Base-by-base conservation (phyloP, 1,140 invertebrate species). In the Eumaeus atala region DNA sequence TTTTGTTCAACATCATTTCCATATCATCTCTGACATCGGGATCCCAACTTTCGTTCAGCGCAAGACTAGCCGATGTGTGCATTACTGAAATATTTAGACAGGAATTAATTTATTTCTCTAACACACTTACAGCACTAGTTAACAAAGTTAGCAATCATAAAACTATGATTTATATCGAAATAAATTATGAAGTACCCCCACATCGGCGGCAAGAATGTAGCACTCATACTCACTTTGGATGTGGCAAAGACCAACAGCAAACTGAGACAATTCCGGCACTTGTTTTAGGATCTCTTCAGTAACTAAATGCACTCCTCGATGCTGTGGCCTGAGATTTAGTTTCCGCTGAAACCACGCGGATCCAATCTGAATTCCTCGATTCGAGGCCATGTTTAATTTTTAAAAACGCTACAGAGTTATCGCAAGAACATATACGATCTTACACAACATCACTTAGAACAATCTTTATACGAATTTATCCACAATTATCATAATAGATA, bases 1-100 rank as follows among this genome's bases (percentile, higher is more conserved):
- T 96, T 93, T 97, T 97, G 89, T 98, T 97, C 82, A 98, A 91
- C 95, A 98, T 98, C 95, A 97, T 98, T 90, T 98, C 96, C 95
- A 98, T 97, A 80, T 98, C 97, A 80, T 97, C 95, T 88, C 96
- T 92, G 49, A 97, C 96, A 90, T 97, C 95, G 66, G 96, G 96
- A 90, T 98, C 96, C 96, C 97, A 98, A 89, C 96, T 98, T 91
- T 98, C 97, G 89, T 98, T 98, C 80, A 98, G 90, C 64, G 96
- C 96, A 82, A 98, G 91, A 91, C 96, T 98, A 76, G 97, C 97
- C 76, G 96, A 98, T 74, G 96, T 98, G 89, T 98, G 96, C 88
- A 98, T 93, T 88, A 98, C 96, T 98, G 89, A 61, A 94, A 94
- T 36, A 34, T 47, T 16, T 9, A 16, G 16, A 14, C 9, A 16